These are phyloP conservation scores for Gymnocypris eckloni DNA, from an alignment of 2,797 vertebrate genomes.

Conservation along the genomic window DNA sequence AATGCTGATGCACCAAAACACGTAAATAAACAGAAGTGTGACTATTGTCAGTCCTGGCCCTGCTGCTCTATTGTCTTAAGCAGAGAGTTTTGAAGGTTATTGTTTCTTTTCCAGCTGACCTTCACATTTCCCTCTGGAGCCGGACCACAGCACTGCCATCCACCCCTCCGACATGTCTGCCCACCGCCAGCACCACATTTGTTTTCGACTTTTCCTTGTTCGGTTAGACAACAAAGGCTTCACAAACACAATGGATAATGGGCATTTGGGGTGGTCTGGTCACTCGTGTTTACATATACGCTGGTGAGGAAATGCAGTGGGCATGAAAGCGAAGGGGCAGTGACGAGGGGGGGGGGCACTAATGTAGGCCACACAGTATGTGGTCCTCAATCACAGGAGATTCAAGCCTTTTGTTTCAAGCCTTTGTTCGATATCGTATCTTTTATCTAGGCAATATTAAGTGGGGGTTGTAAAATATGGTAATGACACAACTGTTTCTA, in stretches of 20 bases:
- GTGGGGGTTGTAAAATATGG: not conserved
- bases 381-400: constrained; percentile 32
- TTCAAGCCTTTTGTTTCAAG: constrained; percentile 38
- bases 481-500: not conserved
- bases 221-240: constrained; percentile 55
- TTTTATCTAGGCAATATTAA: not conserved
- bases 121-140: constrained; percentile 57
- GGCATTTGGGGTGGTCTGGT: constrained; percentile 36
- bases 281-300: constrained; percentile 18
- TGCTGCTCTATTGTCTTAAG: constrained; percentile 55
- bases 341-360: not conserved
- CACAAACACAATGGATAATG: constrained; percentile 47
- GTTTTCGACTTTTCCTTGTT: constrained; percentile 52
- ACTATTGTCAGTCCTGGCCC: constrained; percentile 31
- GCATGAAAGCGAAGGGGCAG: not conserved
- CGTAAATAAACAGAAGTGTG: constrained; percentile 49
- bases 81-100: constrained; percentile 49
- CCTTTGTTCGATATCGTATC: not conserved
- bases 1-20: constrained; percentile 53
- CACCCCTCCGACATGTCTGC: constrained; percentile 16
- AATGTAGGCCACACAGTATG: constrained; percentile 42
- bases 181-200: constrained; percentile 35
- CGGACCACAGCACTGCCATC: constrained; percentile 13
- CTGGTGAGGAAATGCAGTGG: constrained; percentile 19
- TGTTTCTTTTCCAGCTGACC: constrained; percentile 60